Conservation (phyloP, 2,888 invertebrate species). For the Luperina testacea region DNA sequence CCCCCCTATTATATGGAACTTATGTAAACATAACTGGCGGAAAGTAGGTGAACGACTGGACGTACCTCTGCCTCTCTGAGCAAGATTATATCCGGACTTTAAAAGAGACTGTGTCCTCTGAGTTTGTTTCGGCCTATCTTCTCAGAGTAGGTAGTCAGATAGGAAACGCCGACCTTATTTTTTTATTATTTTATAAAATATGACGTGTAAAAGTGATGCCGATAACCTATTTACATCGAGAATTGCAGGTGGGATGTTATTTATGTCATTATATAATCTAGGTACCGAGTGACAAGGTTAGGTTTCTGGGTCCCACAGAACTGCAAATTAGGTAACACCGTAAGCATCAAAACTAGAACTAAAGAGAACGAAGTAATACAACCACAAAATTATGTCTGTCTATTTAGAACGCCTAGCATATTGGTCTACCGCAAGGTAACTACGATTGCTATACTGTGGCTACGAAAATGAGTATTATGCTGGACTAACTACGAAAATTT, state of each 20-base stretch:
- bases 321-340: neutral
- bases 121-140: too few relatives aligned
- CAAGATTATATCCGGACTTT: too few relatives aligned
- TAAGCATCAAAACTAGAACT: neutral
- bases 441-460: slow-evolving; percentile 2
- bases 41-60: too few relatives aligned
- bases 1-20: too few relatives aligned
- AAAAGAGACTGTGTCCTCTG: too few relatives aligned
- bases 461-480: neutral
- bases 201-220: too few relatives aligned
- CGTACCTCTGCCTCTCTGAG: too few relatives aligned
- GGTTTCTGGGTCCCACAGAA: neutral
- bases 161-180: too few relatives aligned
- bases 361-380: neutral
- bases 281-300: neutral
- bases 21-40: too few relatives aligned
- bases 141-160: too few relatives aligned
- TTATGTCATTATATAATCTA: neutral
- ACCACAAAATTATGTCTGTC: slow-evolving; percentile 5
- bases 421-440: slow-evolving; percentile 36
- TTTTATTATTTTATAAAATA: too few relatives aligned
- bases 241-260: neutral
- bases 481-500: neutral
- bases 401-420: neutral
- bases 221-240: neutral